Evolutionary conservation across 2,888 invertebrate species (phyloP), one percentile per base, ranked within the genome.

Genomic region (Cheilosia pagana): DNA sequence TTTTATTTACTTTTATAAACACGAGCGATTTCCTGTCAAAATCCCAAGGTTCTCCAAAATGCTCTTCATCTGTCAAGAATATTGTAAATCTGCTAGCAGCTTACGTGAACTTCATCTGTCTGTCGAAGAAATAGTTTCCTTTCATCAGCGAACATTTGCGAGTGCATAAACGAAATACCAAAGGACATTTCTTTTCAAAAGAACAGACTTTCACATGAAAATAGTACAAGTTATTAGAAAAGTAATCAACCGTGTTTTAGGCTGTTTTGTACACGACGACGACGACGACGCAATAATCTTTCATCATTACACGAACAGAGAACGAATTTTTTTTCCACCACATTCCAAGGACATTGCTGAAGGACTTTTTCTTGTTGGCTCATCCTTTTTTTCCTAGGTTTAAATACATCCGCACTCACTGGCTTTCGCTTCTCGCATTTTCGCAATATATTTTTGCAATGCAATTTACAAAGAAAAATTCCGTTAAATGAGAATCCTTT

Each of bases 171-270:
- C 12, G 16, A 39, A 50, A 81, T 59, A 48, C 68, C 31, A 63
- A 79, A 71, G 53, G 71, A 76, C 65, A 53, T 39, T 52, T 21
- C 62, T 25, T 23, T 59, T 2, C 50, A 41, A n/a, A 55, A 31
- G 55, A 45, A 16, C 10, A 45, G n/a, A 41, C 19, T 62, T 50
- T 57, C 19, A 52, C 4, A 59, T 55, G 28, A 75, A 71, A 75
- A 71, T 65, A 63, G 45, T 31, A 41, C 70, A 28, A 71, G 43
- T 72, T 77, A 77, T 74, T 78, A 68, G 74, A 74, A 78, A 78
- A 72, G 78, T 77, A 83, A 83, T 83, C 77, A 78, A 52, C 45
- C 74, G 68, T 68, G 57, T 83, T 83, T 78, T 68, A 39, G 72
- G 74, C 57, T 41, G n/a, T 67, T 77, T 68, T 12, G 16, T 67